Percentiles rank a stretch among this genome's conserved stretches.
Evolutionary conservation across 1,140 invertebrate genomes (phyloP).

Genomic region (Papilio glaucus): DNA sequence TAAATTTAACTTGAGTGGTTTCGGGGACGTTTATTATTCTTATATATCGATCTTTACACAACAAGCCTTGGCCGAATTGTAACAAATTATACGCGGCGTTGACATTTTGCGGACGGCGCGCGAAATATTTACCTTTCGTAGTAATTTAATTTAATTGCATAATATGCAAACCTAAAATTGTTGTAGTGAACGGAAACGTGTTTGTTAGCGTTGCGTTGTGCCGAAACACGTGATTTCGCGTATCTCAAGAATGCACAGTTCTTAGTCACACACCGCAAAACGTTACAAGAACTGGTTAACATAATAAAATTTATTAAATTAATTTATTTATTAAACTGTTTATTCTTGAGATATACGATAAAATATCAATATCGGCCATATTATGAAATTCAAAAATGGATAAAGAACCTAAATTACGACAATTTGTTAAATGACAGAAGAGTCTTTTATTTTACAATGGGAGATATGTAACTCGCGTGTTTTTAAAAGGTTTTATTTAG

Average conservation of each 20-base stretch:
- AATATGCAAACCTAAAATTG: conserved; percentile 34
- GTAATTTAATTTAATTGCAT: conserved; percentile 38
- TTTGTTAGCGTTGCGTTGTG: neutral
- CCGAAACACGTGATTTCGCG: conserved; percentile 10
- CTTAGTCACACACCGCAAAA: neutral
- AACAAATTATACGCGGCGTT: conserved; percentile 33
- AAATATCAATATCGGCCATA: too few species aligned
- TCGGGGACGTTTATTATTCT: too few species aligned
- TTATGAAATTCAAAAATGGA: too few species aligned
- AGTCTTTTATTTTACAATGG: too few species aligned
- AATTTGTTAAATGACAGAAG: too few species aligned
- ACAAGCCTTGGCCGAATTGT: conserved; percentile 38
- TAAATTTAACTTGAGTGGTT: too few species aligned
- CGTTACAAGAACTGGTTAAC: neutral
- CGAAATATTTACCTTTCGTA: conserved; percentile 32
- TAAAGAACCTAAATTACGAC: too few species aligned
- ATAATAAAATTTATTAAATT: too few species aligned
- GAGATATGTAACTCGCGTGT: too few species aligned
- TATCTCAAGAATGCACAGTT: conserved; percentile 1
- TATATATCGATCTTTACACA: conserved; percentile 7
- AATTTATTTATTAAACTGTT: too few species aligned
- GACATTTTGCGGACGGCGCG: conserved; percentile 24
- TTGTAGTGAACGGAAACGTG: conserved; percentile 34
- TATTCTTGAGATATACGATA: too few species aligned
- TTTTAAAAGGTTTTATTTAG: too few species aligned